Evolutionary conservation across 2,888 invertebrate species (phyloP), one percentile per base, ranked within the genome.

Genomic region (Platycheirus albimanus): DNA sequence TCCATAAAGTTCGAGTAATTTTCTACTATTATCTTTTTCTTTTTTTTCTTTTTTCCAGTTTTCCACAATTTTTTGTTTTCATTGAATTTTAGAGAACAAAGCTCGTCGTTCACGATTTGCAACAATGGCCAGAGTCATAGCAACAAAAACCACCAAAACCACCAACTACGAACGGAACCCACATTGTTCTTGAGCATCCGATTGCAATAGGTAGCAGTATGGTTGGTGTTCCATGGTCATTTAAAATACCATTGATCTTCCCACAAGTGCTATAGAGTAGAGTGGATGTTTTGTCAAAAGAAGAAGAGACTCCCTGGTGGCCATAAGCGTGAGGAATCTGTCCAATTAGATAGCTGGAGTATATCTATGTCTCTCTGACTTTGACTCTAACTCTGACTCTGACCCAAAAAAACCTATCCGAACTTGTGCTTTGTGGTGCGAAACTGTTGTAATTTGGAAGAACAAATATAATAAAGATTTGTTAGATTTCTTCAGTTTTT

Each of bases 1-100:
- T 61, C 63, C 71, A 61, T 81, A 47, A 76, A 72, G 63, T 81
- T 81, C 38, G 47, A 61, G 63, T 66, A 71, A 76, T 76, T 81
- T 76, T 76, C 51, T 66, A 43, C 63, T 49, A 77, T 67, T 70
- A 66, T n/a, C n/a, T n/a, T n/a, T 75, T 66, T 30, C 58, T 36
- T 47, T 3, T 43, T 64, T 56, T 70, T 24, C n/a, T 52, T 33
- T 41, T 43, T 47, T 7, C 3, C 3, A 13, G 47, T 43, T 28
- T 36, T 36, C 36, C 41, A 61, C 43, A 43, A 43, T 43, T 43
- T 10, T 43, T n/a, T n/a, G n/a, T 38, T 43, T 28, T 30, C 51
- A 7, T 63, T 56, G 20, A 58, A 24, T 20, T 51, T 19, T 8
- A 24, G 47, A 54, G 51, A 54, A 61, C 52, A 71, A 51, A 41